Base-by-base conservation (phyloP, 2,888 invertebrate species). In the Sinopyrophorus schimmeli region DNA sequence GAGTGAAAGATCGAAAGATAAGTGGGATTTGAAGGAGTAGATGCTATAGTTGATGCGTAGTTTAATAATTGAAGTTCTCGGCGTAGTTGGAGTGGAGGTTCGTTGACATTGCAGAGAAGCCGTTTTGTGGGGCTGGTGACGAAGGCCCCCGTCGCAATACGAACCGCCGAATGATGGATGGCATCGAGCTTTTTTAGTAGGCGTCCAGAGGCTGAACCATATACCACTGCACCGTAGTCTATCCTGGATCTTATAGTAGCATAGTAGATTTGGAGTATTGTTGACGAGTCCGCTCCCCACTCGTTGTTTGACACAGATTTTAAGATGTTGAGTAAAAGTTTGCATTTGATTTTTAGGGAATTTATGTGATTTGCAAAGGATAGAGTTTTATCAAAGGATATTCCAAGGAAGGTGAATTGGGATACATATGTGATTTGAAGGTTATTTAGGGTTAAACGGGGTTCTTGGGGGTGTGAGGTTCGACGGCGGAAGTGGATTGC, bases 331-430 rank as follows among this genome's bases (percentile, higher is more conserved):
- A 9, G 9, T 5, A 9, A 10, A 10, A 4, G 9, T 1, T 24
- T 3, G 24, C 5, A 3, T 5, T 24, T n/a, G n/a, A 12, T 6
- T 9, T 10, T 47, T 0, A 57, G 15, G 3, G 47, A 10, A 16
- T 46, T 31, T 10, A 59, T 40, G 11, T 59, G 47, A 1, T 39
- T 3, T 14, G 20, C 40, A 53, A 47, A 59, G 3, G 32, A 55
- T 1, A 60, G 26, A 18, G 40, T 47, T 1, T 7, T 6, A 16
- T 59, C 53, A 10, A 59, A 56, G 1, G 47, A 11, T 7, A 59
- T 4, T 2, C 57, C 55, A 3, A 59, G 42, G 12, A 9, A 35
- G 21, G 4, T 35, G 5, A 35, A 11, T 3, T 2, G 15, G 2
- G 15, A 5, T 31, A 17, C 31, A 31, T 17, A 17, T 17, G 15